Conservation (phyloP, 2,797 vertebrate genomes). For the Lates japonicus region DNA sequence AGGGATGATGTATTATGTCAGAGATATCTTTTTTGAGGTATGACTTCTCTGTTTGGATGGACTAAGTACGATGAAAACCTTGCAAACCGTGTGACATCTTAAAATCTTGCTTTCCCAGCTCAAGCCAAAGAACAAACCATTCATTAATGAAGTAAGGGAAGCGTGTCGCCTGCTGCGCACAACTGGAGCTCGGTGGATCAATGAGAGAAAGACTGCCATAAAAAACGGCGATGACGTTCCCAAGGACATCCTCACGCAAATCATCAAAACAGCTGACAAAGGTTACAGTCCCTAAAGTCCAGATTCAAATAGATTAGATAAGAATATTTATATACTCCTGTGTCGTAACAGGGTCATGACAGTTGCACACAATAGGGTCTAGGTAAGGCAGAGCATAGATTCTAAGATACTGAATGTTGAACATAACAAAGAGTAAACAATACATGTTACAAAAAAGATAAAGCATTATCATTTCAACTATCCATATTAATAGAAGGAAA, state of each 20-base stretch:
- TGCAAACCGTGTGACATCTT: not conserved
- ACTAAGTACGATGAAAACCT: accelerated
- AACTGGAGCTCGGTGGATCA: conserved; percentile 89
- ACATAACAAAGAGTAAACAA: not conserved
- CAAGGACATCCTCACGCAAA: conserved; percentile 92
- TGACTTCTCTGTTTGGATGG: not conserved
- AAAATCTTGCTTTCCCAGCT: conserved; percentile 74
- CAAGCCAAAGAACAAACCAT: conserved; percentile 84
- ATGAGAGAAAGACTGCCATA: conserved; percentile 86
- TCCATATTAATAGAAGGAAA: not conserved
- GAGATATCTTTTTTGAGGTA: conserved; percentile 68
- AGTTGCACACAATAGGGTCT: not conserved
- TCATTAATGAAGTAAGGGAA: conserved; percentile 84
- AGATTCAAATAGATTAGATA: not conserved
- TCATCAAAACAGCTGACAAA: conserved; percentile 87
- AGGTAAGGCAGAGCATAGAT: not conserved
- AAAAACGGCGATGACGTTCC: conserved; percentile 85
- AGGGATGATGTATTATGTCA: conserved; percentile 51
- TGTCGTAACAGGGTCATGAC: not conserved
- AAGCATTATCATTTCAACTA: not conserved
- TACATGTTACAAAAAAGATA: not conserved
- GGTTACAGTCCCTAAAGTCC: conserved; percentile 31
- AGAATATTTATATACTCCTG: not conserved
- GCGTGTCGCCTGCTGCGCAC: conserved; percentile 86
- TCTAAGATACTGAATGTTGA: not conserved